These are phyloP conservation scores for Limenitis camilla DNA, from an alignment of 2,888 invertebrate genomes.

Conservation along the genomic window DNA sequence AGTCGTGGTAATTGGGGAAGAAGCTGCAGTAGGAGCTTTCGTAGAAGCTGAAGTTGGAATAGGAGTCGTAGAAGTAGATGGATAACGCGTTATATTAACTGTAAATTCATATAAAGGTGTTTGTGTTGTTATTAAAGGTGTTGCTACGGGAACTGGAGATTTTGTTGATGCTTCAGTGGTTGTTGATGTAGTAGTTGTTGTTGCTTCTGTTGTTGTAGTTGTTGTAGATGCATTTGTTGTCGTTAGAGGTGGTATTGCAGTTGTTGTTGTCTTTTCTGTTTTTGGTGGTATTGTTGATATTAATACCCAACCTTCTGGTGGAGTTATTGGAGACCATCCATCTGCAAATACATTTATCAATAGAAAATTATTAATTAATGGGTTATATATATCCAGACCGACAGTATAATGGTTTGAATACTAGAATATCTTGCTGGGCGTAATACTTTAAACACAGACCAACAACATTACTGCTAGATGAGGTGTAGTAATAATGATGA, in stretches of 20 bases:
- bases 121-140: conserved; percentile 21
- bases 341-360: conserved; percentile 43
- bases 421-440: too few relatives aligned
- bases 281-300: conserved; percentile 55
- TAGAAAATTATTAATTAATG: neutral
- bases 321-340: conserved; percentile 78
- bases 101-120: conserved; percentile 46
- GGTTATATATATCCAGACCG: too few relatives aligned
- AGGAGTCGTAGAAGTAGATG: conserved; percentile 36
- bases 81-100: conserved; percentile 52
- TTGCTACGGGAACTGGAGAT: conserved; percentile 17
- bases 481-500: too few relatives aligned
- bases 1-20: conserved; percentile 7
- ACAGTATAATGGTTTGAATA: too few relatives aligned
- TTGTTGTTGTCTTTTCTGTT: conserved; percentile 40
- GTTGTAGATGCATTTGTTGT: conserved; percentile 31
- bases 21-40: neutral
- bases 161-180: conserved; percentile 42
- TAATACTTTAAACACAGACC: too few relatives aligned
- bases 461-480: too few relatives aligned
- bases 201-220: conserved; percentile 27
- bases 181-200: conserved; percentile 29
- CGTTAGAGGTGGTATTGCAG: conserved; percentile 30
- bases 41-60: neutral
- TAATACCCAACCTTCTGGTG: conserved; percentile 80